These are phyloP conservation scores for Falcunculus frontatus DNA, from an alignment of 2,113 vertebrate species.

Conservation along the genomic window DNA sequence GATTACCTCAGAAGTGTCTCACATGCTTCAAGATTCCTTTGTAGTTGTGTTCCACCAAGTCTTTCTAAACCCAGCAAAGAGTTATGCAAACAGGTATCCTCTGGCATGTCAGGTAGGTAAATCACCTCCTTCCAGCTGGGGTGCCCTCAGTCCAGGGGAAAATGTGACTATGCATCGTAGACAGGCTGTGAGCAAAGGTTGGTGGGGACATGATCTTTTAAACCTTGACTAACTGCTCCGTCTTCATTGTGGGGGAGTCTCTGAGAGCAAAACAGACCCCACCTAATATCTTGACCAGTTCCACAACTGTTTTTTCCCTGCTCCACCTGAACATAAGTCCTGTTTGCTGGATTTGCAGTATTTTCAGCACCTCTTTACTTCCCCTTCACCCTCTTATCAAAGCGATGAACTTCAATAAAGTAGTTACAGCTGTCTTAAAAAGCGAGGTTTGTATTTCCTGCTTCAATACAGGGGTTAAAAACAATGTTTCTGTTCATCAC, in stretches of 20 bases:
- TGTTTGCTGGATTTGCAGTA: not conserved
- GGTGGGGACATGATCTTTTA: not conserved
- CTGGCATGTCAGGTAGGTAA: not conserved
- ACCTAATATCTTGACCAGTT: not conserved
- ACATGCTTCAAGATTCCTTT: not conserved
- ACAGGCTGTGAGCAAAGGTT: not conserved
- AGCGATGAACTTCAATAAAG: not conserved
- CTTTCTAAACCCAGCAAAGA: not conserved
- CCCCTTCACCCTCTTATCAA: not conserved
- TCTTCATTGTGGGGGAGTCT: not conserved
- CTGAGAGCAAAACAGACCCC: not conserved
- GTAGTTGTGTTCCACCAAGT: not conserved
- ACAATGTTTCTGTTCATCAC: conserved; percentile 30
- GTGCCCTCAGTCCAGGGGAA: not conserved
- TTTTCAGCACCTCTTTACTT: not conserved
- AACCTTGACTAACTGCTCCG: not conserved
- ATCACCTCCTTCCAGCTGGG: not conserved
- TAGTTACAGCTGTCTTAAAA: not conserved
- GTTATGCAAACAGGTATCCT: not conserved
- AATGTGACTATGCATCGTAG: not conserved
- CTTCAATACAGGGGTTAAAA: conserved; percentile 25
- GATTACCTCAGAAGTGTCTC: not conserved
- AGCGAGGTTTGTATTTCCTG: not conserved
- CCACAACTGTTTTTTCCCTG: not conserved
- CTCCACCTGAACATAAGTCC: not conserved